Evolutionary conservation across 2,888 invertebrate species (phyloP).

Genomic region (Spodoptera picta): DNA sequence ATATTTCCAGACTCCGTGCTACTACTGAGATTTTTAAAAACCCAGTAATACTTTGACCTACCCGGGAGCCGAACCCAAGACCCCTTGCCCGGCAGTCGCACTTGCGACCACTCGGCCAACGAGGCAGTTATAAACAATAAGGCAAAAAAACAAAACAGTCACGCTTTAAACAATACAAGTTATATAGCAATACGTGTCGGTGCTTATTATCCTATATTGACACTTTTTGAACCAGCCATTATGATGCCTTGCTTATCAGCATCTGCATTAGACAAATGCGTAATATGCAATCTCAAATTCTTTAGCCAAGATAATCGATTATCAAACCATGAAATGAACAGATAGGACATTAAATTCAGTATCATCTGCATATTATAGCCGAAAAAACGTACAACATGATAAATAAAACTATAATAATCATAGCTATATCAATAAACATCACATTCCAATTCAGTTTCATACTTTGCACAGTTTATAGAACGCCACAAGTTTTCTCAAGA

Average conservation of each 20-base stretch:
- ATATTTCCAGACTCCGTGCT: too few species aligned
- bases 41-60: too few species aligned
- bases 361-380: background rate
- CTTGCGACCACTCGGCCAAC: too few species aligned
- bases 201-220: too few species aligned
- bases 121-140: too few species aligned
- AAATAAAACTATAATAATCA: conserved; percentile 8
- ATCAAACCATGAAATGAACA: conserved; percentile 29
- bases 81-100: too few species aligned
- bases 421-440: conserved; percentile 1
- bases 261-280: background rate
- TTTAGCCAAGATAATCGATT: conserved; percentile 25
- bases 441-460: conserved; percentile 6
- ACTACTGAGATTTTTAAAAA: too few species aligned
- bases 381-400: conserved; percentile 12
- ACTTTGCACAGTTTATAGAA: background rate
- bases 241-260: background rate
- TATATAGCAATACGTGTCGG: too few species aligned
- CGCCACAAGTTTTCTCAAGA: background rate
- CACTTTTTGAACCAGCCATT: too few species aligned
- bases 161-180: too few species aligned
- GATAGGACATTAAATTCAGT: conserved; percentile 23
- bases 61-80: too few species aligned
- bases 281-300: conserved; percentile 10
- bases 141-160: too few species aligned